phyloP scores from a whole-genome alignment of 2,797 vertebrate species.

The Diglossa cyanea region DNA sequence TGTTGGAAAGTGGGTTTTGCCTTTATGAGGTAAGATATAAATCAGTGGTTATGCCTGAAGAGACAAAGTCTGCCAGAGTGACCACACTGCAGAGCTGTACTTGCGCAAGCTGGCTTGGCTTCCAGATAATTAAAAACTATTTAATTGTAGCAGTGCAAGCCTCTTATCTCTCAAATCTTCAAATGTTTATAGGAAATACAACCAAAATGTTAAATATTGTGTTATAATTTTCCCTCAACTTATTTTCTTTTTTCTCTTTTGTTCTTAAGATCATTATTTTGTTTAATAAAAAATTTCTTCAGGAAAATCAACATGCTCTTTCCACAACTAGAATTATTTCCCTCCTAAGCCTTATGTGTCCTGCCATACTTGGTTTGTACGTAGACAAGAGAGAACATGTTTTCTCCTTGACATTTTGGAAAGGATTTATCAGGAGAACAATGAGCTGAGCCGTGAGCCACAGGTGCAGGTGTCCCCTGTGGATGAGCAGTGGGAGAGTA shows the following conservation, averaged over 20 bases:
- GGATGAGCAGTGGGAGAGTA: background rate
- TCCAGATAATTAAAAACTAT: background rate
- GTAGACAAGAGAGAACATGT: background rate
- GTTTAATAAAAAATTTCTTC: background rate
- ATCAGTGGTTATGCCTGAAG: background rate
- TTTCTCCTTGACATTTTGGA: background rate
- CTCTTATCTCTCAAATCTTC: background rate
- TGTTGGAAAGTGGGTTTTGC: background rate
- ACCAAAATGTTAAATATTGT: background rate
- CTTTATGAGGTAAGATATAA: background rate
- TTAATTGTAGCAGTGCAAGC: background rate
- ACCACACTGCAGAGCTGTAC: background rate
- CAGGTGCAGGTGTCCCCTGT: background rate
- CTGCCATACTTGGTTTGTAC: background rate
- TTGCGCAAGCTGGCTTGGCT: background rate
- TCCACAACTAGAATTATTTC: background rate
- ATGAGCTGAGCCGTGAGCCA: background rate
- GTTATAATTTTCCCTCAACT: background rate
- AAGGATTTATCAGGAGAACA: background rate
- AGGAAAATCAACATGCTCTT: background rate
- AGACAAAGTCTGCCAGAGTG: background rate
- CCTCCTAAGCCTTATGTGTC: background rate
- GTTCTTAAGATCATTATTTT: background rate
- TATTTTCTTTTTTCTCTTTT: background rate
- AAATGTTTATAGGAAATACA: background rate